Evolutionary conservation across 2,113 vertebrate species (phyloP).

Genomic region (Electrona antarctica): DNA sequence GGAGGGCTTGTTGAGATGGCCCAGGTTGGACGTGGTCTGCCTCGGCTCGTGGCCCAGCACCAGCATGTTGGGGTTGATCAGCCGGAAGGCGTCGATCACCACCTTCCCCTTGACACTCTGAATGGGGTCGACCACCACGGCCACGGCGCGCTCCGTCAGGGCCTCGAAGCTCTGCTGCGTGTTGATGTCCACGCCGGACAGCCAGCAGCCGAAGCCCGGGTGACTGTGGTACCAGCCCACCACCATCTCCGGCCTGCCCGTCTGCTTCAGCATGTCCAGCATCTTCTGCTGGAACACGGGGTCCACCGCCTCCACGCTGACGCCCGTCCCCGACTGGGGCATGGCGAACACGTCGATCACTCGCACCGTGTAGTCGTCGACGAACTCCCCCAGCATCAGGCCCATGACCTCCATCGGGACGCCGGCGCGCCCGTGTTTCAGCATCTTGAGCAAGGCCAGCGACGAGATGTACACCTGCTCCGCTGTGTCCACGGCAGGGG

Average conservation of each 20-base stretch:
- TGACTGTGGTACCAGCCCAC: constrained; percentile 99
- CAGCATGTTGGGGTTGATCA: constrained; percentile 75
- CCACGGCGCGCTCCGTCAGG: constrained; percentile 94
- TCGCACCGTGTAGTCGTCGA: constrained; percentile 78
- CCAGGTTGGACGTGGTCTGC: constrained; percentile 82
- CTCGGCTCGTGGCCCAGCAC: constrained; percentile 92
- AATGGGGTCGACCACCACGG: constrained; percentile 97
- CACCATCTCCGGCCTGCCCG: constrained; percentile 76
- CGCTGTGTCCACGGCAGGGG: constrained; percentile 92
- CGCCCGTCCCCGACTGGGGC: constrained; percentile 98
- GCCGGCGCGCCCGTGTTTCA: constrained; percentile 97
- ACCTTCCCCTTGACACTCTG: constrained; percentile 99
- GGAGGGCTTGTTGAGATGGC: constrained; percentile 93
- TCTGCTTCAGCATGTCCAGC: constrained; percentile 97
- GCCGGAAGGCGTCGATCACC: constrained; percentile 98
- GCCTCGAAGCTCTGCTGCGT: constrained; percentile 99
- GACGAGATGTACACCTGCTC: constrained; percentile 80
- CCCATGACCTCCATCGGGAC: constrained; percentile 99
- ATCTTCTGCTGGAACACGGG: constrained; percentile 98
- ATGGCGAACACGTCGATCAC: constrained; percentile 97
- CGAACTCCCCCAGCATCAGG: constrained; percentile 94
- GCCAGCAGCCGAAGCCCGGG: constrained; percentile 97
- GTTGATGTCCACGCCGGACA: constrained; percentile 98
- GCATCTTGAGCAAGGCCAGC: constrained; percentile 96
- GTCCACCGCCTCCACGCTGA: constrained; percentile 96